phyloP scores from a whole-genome alignment of 2,888 invertebrate species.

The Meiosimyza platycephala region DNA sequence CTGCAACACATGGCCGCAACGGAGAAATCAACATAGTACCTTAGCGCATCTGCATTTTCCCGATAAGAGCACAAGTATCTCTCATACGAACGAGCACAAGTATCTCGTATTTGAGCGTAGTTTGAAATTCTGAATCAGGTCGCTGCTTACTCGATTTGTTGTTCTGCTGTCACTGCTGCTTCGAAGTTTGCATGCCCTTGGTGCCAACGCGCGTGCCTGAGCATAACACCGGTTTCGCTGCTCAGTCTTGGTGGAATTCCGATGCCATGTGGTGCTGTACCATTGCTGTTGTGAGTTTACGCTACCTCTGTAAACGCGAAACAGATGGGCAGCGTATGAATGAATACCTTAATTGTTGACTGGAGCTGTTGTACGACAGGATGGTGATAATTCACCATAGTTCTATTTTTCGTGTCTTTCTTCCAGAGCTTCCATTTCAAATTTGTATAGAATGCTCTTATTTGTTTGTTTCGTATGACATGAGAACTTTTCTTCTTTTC shows the following conservation, averaged over 20 bases:
- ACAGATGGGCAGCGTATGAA: background rate
- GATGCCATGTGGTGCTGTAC: background rate
- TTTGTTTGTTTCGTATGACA: no score
- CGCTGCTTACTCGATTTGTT: background rate
- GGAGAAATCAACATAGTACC: conserved; percentile 1
- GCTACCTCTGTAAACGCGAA: no score
- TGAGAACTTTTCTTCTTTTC: no score
- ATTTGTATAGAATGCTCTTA: no score
- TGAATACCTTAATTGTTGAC: conserved; percentile 17
- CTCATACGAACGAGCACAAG: background rate
- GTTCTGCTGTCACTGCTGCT: conserved; percentile 7
- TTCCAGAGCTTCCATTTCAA: no score
- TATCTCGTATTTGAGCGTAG: no score
- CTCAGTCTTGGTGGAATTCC: background rate
- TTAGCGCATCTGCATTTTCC: conserved; percentile 38
- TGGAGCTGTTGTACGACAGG: background rate
- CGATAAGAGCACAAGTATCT: background rate
- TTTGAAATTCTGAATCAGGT: conserved; percentile 18
- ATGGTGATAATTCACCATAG: conserved; percentile 13
- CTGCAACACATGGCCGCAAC: background rate
- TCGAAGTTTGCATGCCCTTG: conserved; percentile 39
- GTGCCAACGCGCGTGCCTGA: conserved; percentile 50
- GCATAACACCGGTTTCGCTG: conserved; percentile 23
- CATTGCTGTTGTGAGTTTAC: background rate
- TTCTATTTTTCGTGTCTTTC: background rate